phyloP scores from a whole-genome alignment of 1,140 invertebrate genomes.

The Apis mellifera region Amel_HAv3.1 CM009931.2:24224001-24224500 shows the following conservation, averaged over 20 bases:
- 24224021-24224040: no score
- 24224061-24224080: no score
- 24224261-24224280: slow-evolving; percentile 61
- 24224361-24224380: not conserved
- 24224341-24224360: not conserved
- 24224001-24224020: no score
- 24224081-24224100: slow-evolving; percentile 24
- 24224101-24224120: slow-evolving; percentile 31
- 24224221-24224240: slow-evolving; percentile 65
- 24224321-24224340: not conserved
- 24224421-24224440: no score
- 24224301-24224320: slow-evolving; percentile 53
- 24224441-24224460: no score
- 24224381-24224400: no score
- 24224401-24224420: not conserved
- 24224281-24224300: slow-evolving; percentile 68
- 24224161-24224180: slow-evolving; percentile 64
- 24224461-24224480: not conserved
- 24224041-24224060: no score
- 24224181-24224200: slow-evolving; percentile 65
- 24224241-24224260: slow-evolving; percentile 73
- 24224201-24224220: slow-evolving; percentile 59
- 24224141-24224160: slow-evolving; percentile 75
- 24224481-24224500: not conserved
- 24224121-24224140: slow-evolving; percentile 23